A percentile compares a stretch with the other conserved stretches of the same genome.
phyloP scores from a whole-genome alignment of 2,113 vertebrate species.

The Scolopax mira region DNA sequence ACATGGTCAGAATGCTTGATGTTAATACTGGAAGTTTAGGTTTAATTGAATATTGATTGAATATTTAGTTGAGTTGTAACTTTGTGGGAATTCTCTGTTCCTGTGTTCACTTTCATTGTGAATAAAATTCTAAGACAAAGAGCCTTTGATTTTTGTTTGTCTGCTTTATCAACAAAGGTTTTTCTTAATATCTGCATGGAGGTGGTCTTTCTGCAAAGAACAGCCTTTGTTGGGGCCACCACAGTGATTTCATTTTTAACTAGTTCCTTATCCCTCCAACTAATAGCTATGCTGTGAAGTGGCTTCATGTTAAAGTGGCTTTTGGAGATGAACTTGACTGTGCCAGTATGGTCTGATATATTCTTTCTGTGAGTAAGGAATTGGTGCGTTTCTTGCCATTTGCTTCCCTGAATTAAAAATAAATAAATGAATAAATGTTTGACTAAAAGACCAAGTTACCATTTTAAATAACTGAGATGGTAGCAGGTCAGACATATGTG shows the following conservation, averaged over 20 bases:
- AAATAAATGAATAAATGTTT: background rate
- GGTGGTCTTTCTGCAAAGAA: background rate
- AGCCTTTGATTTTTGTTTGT: background rate
- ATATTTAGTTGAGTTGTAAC: background rate
- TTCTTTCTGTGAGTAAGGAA: background rate
- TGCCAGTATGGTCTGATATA: background rate
- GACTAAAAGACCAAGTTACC: background rate
- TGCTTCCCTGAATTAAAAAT: background rate
- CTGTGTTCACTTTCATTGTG: background rate
- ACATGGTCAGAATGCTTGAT: fast-evolving
- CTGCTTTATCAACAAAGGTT: background rate
- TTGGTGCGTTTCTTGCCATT: background rate
- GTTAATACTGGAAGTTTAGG: background rate
- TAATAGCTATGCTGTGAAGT: background rate
- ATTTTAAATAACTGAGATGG: background rate
- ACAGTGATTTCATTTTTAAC: background rate
- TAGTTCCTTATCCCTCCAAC: background rate
- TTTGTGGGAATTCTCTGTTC: background rate
- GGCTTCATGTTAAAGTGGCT: background rate
- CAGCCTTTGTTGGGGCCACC: background rate
- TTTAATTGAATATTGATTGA: background rate
- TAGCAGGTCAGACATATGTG: background rate
- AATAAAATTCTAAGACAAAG: background rate
- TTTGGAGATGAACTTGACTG: background rate
- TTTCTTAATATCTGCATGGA: background rate